Conservation (phyloP, 2,113 vertebrate species). For the Nycticorax nycticorax region DNA sequence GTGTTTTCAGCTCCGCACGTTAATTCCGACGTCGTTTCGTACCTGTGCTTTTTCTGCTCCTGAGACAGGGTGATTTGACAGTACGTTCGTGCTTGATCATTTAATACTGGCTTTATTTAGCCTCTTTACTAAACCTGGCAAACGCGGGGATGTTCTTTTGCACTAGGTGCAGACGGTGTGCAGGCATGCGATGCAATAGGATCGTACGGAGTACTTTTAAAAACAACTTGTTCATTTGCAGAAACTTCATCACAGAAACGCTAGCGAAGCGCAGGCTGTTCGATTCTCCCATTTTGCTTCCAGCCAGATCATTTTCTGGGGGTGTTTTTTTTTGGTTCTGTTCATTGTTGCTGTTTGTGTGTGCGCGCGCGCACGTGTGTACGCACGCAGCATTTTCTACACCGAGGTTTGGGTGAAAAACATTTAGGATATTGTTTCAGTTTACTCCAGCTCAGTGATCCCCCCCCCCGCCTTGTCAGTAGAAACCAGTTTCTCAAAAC, state of each 20-base stretch:
- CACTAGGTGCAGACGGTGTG: background rate
- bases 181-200: background rate
- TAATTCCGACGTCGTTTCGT: accelerated
- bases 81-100: background rate
- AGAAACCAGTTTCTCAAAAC: background rate
- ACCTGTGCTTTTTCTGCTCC: background rate
- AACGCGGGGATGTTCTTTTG: accelerated
- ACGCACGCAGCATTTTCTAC: background rate
- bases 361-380: background rate
- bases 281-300: background rate
- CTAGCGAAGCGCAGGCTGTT: background rate
- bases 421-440: background rate
- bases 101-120: background rate
- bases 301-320: background rate
- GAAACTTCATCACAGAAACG: background rate
- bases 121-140: background rate
- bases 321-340: background rate
- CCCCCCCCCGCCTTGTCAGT: background rate
- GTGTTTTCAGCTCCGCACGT: background rate
- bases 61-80: accelerated
- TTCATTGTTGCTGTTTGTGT: background rate
- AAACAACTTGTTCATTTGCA: conserved; percentile 16
- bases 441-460: background rate
- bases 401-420: background rate
- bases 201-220: background rate